Evolutionary conservation across 1,140 invertebrate species (phyloP).

Genomic region (Papilio polytes): DNA sequence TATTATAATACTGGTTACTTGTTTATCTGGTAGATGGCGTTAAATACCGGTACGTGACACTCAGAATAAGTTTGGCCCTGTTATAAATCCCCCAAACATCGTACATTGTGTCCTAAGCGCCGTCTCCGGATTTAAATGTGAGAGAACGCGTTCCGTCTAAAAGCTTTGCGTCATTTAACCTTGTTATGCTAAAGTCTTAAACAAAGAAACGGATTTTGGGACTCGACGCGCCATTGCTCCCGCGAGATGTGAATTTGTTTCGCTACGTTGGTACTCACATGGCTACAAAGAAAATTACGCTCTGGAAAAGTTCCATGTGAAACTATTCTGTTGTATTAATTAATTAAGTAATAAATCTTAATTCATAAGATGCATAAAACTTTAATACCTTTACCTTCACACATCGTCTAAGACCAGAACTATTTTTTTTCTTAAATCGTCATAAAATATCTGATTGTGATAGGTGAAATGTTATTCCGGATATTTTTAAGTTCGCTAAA

Average conservation of each 20-base stretch:
- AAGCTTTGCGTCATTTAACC: constrained; percentile 75
- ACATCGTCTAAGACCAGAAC: too few species aligned
- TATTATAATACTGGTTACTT: background rate
- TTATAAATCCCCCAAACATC: constrained; percentile 38
- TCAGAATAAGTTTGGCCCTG: constrained; percentile 12
- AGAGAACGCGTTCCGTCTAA: constrained; percentile 66
- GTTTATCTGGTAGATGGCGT: constrained; percentile 3
- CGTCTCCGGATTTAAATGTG: constrained; percentile 61
- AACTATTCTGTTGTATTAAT: background rate
- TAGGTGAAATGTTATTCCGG: too few species aligned
- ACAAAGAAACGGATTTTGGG: constrained; percentile 57
- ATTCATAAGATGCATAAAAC: background rate
- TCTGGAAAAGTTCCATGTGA: constrained; percentile 13
- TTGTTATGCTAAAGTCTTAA: constrained; percentile 56
- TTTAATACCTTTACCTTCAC: too few species aligned
- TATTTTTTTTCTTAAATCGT: too few species aligned
- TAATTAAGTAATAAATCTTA: background rate
- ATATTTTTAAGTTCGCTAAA: too few species aligned
- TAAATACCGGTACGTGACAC: constrained; percentile 42
- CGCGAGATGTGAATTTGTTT: constrained; percentile 42
- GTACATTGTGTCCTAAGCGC: constrained; percentile 48
- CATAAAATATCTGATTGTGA: too few species aligned
- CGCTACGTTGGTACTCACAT: background rate
- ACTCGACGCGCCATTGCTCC: constrained; percentile 46
- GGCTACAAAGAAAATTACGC: background rate